These are phyloP conservation scores for Pithys albifrons DNA, from an alignment of 2,113 vertebrate species.

Conservation along the genomic window DNA sequence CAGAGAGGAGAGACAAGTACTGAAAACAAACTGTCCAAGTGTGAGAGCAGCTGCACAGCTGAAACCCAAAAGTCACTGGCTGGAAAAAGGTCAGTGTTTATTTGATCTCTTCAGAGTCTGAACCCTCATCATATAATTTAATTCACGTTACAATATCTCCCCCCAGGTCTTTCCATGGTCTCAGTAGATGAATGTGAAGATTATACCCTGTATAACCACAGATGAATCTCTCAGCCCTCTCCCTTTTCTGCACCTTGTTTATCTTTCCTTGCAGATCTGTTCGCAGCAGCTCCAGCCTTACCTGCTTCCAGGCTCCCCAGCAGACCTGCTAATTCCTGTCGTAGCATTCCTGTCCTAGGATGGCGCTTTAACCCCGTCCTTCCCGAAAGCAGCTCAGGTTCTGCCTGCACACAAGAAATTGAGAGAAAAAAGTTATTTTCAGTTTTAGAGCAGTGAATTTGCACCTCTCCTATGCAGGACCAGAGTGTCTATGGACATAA, in stretches of 20 bases:
- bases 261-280: background rate
- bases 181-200: background rate
- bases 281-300: background rate
- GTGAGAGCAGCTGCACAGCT: background rate
- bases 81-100: background rate
- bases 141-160: background rate
- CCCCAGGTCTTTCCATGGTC: background rate
- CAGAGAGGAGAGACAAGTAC: background rate
- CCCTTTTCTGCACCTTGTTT: background rate
- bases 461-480: background rate
- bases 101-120: background rate
- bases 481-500: background rate
- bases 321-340: background rate
- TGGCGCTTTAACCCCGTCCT: background rate
- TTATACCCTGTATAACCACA: background rate
- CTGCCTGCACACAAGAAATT: background rate
- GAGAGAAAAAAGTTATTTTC: background rate
- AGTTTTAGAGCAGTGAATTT: background rate
- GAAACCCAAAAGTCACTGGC: background rate
- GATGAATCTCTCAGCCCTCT: background rate
- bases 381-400: background rate
- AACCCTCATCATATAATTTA: background rate
- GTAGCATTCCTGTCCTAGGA: conserved; percentile 3
- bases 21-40: background rate
- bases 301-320: background rate